Evolutionary conservation across 2,113 vertebrate species (phyloP).

Genomic region (Campylomormyrus tamandua): DNA sequence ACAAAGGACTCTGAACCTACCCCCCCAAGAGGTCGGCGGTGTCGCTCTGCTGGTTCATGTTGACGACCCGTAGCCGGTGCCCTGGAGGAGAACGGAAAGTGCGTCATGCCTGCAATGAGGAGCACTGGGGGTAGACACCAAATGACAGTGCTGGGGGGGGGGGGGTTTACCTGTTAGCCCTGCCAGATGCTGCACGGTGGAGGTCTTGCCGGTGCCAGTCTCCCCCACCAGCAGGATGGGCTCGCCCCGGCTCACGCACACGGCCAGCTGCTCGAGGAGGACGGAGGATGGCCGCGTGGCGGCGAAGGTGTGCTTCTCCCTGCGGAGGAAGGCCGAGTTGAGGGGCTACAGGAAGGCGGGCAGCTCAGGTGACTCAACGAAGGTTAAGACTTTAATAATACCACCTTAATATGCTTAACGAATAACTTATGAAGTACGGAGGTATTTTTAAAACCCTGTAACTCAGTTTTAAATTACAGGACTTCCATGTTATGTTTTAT

Average conservation of each 20-base stretch:
- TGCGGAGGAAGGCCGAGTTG: constrained; percentile 31
- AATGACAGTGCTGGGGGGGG: not conserved
- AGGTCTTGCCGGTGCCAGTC: constrained; percentile 94
- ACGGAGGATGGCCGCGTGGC: constrained; percentile 81
- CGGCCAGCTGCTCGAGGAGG: constrained; percentile 84
- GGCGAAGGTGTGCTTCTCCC: constrained; percentile 76
- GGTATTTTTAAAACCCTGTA: not conserved
- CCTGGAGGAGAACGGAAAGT: constrained; percentile 58
- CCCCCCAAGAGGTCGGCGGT: constrained; percentile 90
- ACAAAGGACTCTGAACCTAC: constrained; percentile 56
- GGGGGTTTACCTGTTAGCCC: constrained; percentile 70
- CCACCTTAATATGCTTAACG: not conserved
- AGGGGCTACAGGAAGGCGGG: not conserved
- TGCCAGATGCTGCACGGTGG: constrained; percentile 86
- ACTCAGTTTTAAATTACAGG: not conserved
- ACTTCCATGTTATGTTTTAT: not conserved
- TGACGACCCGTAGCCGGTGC: constrained; percentile 77
- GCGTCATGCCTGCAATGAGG: not conserved
- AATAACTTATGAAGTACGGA: not conserved
- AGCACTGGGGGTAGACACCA: not conserved
- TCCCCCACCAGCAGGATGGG: constrained; percentile 90
- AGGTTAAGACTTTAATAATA: not conserved
- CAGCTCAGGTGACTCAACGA: not conserved
- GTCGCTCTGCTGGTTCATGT: constrained; percentile 99
- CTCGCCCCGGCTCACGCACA: constrained; percentile 80